These are phyloP conservation scores for Lochmaea capreae DNA, from an alignment of 2,888 invertebrate genomes.

Conservation along the genomic window DNA sequence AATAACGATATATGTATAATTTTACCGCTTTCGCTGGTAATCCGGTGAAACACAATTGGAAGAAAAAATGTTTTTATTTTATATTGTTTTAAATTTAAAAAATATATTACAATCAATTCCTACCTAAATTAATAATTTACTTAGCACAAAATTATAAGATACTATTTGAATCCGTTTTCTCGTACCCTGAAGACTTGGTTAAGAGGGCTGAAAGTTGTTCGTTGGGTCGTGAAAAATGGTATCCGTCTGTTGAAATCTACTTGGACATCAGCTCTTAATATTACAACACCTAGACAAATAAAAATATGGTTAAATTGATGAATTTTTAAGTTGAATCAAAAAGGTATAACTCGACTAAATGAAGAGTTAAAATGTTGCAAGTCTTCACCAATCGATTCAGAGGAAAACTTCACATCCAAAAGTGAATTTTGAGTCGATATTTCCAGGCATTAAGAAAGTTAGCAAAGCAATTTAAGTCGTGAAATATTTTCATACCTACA, in stretches of 20 bases:
- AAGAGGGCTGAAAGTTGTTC: conserved; percentile 67
- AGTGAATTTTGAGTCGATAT: too few species aligned
- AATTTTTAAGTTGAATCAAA: too few species aligned
- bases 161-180: conserved; percentile 52
- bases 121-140: conserved; percentile 56
- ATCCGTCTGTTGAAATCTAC: conserved; percentile 64
- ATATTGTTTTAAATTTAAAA: conserved; percentile 51
- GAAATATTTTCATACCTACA: too few species aligned
- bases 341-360: too few species aligned
- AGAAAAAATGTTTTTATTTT: conserved; percentile 6
- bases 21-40: too few species aligned
- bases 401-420: too few species aligned
- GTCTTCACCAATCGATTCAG: too few species aligned
- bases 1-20: too few species aligned
- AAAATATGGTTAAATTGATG: conserved; percentile 26
- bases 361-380: too few species aligned
- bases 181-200: conserved; percentile 70
- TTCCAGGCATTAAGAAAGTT: too few species aligned
- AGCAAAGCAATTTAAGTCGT: too few species aligned
- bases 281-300: conserved; percentile 76
- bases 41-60: too few species aligned
- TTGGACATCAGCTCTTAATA: conserved; percentile 83
- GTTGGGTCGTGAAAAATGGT: conserved; percentile 60
- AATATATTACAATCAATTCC: conserved; percentile 54
- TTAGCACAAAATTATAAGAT: conserved; percentile 43